phyloP scores from a whole-genome alignment of 2,888 invertebrate species.

The Leptogaster cylindrica region DNA sequence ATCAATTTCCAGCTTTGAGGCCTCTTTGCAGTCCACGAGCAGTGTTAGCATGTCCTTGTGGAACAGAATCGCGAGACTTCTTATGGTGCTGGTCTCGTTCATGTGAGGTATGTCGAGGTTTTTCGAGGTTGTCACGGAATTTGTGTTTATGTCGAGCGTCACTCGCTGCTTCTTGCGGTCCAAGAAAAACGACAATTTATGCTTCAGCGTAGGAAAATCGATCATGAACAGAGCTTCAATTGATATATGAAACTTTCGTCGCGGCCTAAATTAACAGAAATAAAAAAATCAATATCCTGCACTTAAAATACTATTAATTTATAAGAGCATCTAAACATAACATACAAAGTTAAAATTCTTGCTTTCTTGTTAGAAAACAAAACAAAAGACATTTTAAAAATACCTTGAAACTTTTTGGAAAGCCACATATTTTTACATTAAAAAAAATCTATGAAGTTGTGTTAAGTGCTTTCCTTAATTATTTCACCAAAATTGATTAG shows the following conservation, averaged over 20 bases:
- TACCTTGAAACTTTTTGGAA: too few relatives aligned
- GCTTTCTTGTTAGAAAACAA: too few relatives aligned
- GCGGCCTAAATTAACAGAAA: slow-evolving; percentile 53
- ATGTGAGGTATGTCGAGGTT: slow-evolving; percentile 60
- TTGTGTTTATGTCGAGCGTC: slow-evolving; percentile 59
- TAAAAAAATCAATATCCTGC: slow-evolving; percentile 26
- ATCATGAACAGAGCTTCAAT: slow-evolving; percentile 63
- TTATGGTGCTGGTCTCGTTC: slow-evolving; percentile 61
- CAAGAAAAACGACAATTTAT: slow-evolving; percentile 62
- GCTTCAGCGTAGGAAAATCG: slow-evolving; percentile 61
- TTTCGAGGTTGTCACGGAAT: slow-evolving; percentile 58
- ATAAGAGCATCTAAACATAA: too few relatives aligned
- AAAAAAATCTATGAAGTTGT: too few relatives aligned
- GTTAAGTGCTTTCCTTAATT: too few relatives aligned
- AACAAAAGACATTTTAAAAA: too few relatives aligned
- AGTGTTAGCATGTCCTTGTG: slow-evolving; percentile 58
- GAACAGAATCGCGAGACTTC: slow-evolving; percentile 60
- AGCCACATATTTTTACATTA: too few relatives aligned
- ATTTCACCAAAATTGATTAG: too few relatives aligned
- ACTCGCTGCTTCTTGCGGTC: slow-evolving; percentile 61
- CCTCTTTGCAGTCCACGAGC: slow-evolving; percentile 60
- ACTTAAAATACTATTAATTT: too few relatives aligned
- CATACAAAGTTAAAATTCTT: too few relatives aligned
- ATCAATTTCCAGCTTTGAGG: slow-evolving; percentile 58
- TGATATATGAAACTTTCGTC: slow-evolving; percentile 60